phyloP scores from a whole-genome alignment of 1,140 invertebrate species.

The Zophobas morio region DNA sequence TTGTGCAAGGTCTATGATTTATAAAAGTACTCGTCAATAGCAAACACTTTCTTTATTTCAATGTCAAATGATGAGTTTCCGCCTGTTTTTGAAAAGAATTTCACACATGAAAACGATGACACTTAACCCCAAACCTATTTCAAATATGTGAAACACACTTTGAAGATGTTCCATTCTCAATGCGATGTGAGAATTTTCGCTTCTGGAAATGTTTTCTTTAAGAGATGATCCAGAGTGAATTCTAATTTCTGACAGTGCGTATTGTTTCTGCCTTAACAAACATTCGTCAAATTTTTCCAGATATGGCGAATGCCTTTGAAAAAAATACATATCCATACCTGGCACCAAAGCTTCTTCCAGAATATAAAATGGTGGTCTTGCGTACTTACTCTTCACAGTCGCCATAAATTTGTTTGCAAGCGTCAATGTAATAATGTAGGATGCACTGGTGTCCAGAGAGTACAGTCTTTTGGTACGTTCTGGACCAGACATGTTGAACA shows the following conservation, averaged over 20 bases:
- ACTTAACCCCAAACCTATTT: neutral
- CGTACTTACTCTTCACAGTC: constrained; percentile 6
- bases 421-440: constrained; percentile 15
- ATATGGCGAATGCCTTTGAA: constrained; percentile 27
- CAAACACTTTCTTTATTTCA: too few relatives aligned
- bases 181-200: neutral
- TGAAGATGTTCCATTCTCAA: constrained; percentile 2
- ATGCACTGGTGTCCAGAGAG: neutral
- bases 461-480: constrained; percentile 15
- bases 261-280: constrained; percentile 17
- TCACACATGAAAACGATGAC: constrained; percentile 1
- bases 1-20: too few relatives aligned
- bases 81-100: constrained; percentile 12
- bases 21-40: too few relatives aligned
- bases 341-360: constrained; percentile 36
- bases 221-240: too few relatives aligned
- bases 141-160: constrained; percentile 18
- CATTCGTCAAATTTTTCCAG: constrained; percentile 21
- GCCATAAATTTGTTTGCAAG: constrained; percentile 17
- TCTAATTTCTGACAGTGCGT: neutral
- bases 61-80: too few relatives aligned
- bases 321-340: constrained; percentile 13
- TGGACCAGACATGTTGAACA: neutral
- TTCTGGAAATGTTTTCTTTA: neutral
- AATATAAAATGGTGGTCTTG: constrained; percentile 9